phyloP scores from a whole-genome alignment of 2,797 vertebrate genomes.

The Buceros bicornis region DNA sequence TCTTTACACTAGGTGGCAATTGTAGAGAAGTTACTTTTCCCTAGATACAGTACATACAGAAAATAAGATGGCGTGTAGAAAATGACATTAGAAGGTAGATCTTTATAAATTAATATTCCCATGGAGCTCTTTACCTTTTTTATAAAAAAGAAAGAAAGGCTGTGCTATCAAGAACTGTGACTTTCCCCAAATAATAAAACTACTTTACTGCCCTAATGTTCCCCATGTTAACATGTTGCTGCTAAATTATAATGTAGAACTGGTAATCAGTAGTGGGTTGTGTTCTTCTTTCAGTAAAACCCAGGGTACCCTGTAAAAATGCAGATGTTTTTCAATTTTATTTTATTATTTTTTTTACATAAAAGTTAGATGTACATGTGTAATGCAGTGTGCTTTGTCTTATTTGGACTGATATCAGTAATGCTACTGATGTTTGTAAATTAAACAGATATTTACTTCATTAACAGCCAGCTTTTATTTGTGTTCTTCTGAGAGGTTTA shows the following conservation, averaged over 20 bases:
- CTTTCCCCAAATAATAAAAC: slow-evolving; percentile 91
- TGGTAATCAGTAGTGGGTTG: slow-evolving; percentile 90
- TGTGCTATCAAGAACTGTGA: slow-evolving; percentile 93
- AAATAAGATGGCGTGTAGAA: slow-evolving; percentile 78
- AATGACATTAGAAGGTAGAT: slow-evolving; percentile 83
- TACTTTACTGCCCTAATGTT: slow-evolving; percentile 93
- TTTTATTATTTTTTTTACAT: slow-evolving; percentile 79
- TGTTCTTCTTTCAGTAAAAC: slow-evolving; percentile 88
- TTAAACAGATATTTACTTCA: slow-evolving; percentile 99
- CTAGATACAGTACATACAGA: slow-evolving; percentile 83
- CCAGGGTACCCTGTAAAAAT: slow-evolving; percentile 90
- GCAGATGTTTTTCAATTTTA: slow-evolving; percentile 84
- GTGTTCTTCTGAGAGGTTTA: slow-evolving; percentile 75
- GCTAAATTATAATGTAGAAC: slow-evolving; percentile 91
- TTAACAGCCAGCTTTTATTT: slow-evolving; percentile 78
- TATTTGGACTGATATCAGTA: slow-evolving; percentile 95
- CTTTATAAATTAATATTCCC: slow-evolving; percentile 84
- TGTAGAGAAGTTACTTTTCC: slow-evolving; percentile 85
- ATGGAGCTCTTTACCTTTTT: slow-evolving; percentile 84
- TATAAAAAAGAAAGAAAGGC: slow-evolving; percentile 84
- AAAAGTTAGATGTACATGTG: slow-evolving; percentile 84
- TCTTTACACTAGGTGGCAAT: slow-evolving; percentile 88
- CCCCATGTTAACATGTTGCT: slow-evolving; percentile 97
- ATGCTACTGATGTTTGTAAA: slow-evolving; percentile 96
- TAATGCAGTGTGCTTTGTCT: slow-evolving; percentile 91